Base-by-base conservation (phyloP, 2,113 vertebrate genomes). In the Marmota monax region DNA sequence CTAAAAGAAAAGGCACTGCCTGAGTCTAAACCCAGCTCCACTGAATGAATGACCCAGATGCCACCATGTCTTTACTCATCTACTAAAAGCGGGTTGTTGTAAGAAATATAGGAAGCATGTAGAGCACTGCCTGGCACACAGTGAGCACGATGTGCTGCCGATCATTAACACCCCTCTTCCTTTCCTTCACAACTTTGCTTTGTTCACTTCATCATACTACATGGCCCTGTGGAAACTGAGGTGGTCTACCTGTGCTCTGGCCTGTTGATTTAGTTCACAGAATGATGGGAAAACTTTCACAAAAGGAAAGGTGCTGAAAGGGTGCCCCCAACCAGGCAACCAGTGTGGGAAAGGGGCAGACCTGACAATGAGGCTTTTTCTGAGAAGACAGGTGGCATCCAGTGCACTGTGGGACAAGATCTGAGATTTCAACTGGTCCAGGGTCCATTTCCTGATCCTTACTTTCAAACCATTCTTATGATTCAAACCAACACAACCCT, bases 81-180 rank as follows among this genome's bases (percentile, higher is more conserved):
- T 32, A 5, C 18, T 8, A 37, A 51, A 3, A 32, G 3, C 2
- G 0, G 17, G 69, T 69, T 74, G 14, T 11, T 29, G 4, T 23
- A 48, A 83, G 22, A n/a, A 77, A 42, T 32, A 0, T 2, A 77
- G 10, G 0, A 2, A 65, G 56, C 32, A 5, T 13, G 16, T 4
- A 10, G 80, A 48, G 3, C 14, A 56, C 45, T 4, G 45, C 78
- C n/a, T 8, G 4, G 48, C 58, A 45, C 3, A 6, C 0, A 2
- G 22, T 18, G 16, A 13, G 29, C 13, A 0, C 22, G 23, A 5
- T 1, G 18, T 7, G n/a, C 0, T 61, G 17, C 22, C 27, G 27
- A 4, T 67, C 25, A 39, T 6, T 20, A 29, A 22, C 34, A 37
- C 12, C 69, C 58, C 27, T 11, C 18, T 34, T 11, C 25, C 27